Evolutionary conservation across 2,888 invertebrate genomes (phyloP), one percentile per base, ranked within the genome.

Genomic region (Melitaea athalia): DNA sequence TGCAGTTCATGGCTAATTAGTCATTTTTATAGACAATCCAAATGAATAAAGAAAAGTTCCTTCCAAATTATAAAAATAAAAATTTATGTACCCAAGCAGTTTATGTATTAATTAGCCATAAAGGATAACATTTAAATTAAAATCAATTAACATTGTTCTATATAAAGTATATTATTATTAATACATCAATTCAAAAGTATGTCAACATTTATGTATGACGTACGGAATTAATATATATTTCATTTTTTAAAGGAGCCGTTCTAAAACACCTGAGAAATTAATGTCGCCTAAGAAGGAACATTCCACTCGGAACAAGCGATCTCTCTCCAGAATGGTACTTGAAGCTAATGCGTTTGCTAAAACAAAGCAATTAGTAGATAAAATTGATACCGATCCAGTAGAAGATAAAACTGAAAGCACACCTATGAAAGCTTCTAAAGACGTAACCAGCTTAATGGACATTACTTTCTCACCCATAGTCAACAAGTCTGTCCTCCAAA

Each of bases 261-360:
- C 91, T 2, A 92, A 88, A 78, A 93, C 93, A 3, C 93, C 93
- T 10, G 93, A 92, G 69, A 91, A 89, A 75, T 69, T 86, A 1
- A 82, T 89, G 78, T 85, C 91, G 1, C 86, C 90, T 0, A 88
- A 84, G 73, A 75, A 80, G 53, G 91, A 90, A 45, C 79, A 79
- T 4, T 76, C 85, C 1, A 78, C 79, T 17, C 83, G 83, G 68
- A 74, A 77, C 64, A 90, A 85, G 65, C 93, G 89, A 75, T 86
- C 93, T 0, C 77, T 93, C 2, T 88, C 91, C 0, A 83, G 93
- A 72, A 78, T 89, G 31, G 93, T 93, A 0, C 72, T 93, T 53
- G 93, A 93, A 82, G 86, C 89, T 5, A 93, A 92, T 64, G 78
- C 91, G 0, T 89, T 89, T 59, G 85, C 89, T 5, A 91, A 89